A percentile compares a stretch with the other conserved stretches of the same genome.
Evolutionary conservation across 1,140 invertebrate species (phyloP).

Genomic region (Scylla paramamosain): DNA sequence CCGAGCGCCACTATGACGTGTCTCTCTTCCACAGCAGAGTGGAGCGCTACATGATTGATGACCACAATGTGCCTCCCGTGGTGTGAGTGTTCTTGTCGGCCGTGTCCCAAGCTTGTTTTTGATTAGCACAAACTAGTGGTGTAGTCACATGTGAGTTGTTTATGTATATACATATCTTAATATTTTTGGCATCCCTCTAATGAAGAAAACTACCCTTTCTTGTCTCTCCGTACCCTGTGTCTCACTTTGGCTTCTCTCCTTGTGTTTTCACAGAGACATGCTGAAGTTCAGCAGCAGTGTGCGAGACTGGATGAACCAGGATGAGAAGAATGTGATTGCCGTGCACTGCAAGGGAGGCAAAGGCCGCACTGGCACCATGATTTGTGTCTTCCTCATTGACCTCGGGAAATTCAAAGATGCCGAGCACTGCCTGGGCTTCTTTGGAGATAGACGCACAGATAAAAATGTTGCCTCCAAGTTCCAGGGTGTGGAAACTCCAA

Average conservation of each 20-base stretch:
- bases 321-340: slow-evolving; percentile 84
- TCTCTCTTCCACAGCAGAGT: slow-evolving; percentile 83
- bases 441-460: slow-evolving; percentile 83
- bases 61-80: slow-evolving; percentile 85
- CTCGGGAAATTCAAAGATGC: slow-evolving; percentile 82
- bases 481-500: slow-evolving; percentile 83
- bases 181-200: neutral
- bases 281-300: slow-evolving; percentile 82
- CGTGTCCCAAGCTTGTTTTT: too few relatives aligned
- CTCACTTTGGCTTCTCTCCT: too few relatives aligned
- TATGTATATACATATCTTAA: neutral
- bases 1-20: slow-evolving; percentile 84
- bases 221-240: too few relatives aligned
- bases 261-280: slow-evolving; percentile 80
- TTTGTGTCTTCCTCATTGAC: slow-evolving; percentile 83
- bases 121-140: too few relatives aligned
- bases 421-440: slow-evolving; percentile 82
- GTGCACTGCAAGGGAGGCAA: slow-evolving; percentile 87
- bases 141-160: slow-evolving; percentile 63
- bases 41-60: slow-evolving; percentile 83
- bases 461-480: slow-evolving; percentile 82
- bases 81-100: slow-evolving; percentile 79
- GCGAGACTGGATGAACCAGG: slow-evolving; percentile 81
- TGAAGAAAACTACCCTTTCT: neutral
- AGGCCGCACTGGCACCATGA: slow-evolving; percentile 84